Conservation (phyloP, 2,888 invertebrate genomes). For the Tigriopus californicus region DNA sequence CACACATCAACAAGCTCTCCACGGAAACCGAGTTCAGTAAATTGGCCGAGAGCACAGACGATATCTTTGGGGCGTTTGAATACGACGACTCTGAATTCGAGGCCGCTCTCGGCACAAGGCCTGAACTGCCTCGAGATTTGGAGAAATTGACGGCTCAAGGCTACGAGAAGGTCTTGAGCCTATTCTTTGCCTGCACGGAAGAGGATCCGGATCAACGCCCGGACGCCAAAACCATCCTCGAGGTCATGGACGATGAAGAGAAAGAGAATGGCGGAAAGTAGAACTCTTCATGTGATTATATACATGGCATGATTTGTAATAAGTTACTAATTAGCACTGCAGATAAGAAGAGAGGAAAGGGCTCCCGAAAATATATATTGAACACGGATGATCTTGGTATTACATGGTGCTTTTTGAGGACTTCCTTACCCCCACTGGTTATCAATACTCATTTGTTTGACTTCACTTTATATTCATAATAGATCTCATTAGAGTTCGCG, state of each 20-base stretch:
- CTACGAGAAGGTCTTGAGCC: conserved; percentile 43
- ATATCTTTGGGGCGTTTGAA: too few relatives aligned
- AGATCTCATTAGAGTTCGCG: too few relatives aligned
- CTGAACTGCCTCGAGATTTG: conserved; percentile 39
- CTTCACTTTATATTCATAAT: too few relatives aligned
- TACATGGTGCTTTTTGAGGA: too few relatives aligned
- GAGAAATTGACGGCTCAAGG: conserved; percentile 26
- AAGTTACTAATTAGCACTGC: too few relatives aligned
- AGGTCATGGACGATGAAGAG: conserved; percentile 25
- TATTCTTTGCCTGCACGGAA: conserved; percentile 53
- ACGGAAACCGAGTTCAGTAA: background rate
- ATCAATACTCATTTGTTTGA: too few relatives aligned
- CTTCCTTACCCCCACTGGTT: too few relatives aligned
- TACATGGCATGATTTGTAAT: too few relatives aligned
- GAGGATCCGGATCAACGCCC: conserved; percentile 38
- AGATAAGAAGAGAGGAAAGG: too few relatives aligned
- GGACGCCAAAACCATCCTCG: conserved; percentile 35
- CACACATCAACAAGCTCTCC: conserved; percentile 33
- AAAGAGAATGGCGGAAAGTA: background rate
- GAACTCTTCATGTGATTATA: background rate
- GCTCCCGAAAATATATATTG: too few relatives aligned
- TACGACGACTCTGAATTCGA: background rate
- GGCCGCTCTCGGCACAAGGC: conserved; percentile 41
- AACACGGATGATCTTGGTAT: too few relatives aligned
- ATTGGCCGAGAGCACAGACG: background rate